These are phyloP conservation scores for Umimayanthus kanabou DNA, from an alignment of 92 coral and sea anemone genomes.

Conservation along the genomic window DNA sequence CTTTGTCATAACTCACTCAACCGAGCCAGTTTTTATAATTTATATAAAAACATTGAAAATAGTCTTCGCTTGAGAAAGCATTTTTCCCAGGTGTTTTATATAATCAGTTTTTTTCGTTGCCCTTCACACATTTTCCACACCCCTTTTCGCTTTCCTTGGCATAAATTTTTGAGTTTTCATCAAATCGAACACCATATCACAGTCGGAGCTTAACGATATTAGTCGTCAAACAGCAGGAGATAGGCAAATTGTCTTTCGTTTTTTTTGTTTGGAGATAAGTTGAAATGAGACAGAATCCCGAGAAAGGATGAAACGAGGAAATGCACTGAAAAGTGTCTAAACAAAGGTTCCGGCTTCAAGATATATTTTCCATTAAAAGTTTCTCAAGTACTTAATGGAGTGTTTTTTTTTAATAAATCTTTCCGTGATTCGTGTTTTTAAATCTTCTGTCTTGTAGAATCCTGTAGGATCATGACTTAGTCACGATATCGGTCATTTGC, in stretches of 20 bases:
- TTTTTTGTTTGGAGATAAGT: background rate
- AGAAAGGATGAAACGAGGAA: background rate
- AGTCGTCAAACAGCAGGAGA: constrained; percentile 4
- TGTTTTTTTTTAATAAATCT: background rate
- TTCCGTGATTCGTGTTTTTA: background rate
- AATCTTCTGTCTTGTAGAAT: constrained; percentile 4
- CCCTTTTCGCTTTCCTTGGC: background rate
- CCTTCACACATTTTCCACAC: background rate
- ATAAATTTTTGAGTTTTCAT: background rate
- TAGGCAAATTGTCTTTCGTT: background rate
- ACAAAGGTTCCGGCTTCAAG: background rate
- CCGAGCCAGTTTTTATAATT: no score
- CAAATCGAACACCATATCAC: background rate
- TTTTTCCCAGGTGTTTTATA: no score
- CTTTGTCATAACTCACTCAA: no score
- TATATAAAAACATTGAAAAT: no score
- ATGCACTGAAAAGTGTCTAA: background rate
- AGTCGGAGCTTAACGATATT: background rate
- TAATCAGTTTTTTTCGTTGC: background rate
- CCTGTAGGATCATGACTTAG: background rate
- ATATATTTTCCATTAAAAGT: background rate
- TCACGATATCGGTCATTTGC: constrained; percentile 12
- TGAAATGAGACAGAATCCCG: constrained; percentile 23
- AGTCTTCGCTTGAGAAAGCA: no score
- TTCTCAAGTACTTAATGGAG: constrained; percentile 5